Base-by-base conservation (phyloP, 2,797 vertebrate species). In the Phoebastria nigripes region DNA sequence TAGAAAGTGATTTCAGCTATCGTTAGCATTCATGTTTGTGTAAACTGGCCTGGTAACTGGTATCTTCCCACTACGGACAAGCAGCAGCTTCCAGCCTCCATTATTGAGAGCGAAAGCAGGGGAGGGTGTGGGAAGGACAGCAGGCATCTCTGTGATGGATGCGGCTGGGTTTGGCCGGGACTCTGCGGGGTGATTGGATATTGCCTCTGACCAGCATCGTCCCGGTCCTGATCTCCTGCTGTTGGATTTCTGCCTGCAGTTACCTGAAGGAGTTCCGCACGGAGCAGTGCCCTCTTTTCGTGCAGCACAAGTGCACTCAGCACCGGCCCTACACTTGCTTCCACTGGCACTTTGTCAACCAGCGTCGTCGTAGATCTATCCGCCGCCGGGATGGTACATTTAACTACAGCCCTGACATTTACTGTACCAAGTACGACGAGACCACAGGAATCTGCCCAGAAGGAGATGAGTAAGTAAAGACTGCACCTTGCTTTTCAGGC, bases 191-290 rank as follows among this genome's bases (percentile, higher is more conserved):
- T 11, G 70, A 0, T 31, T 6, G 29, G 37, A 0, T 21, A 1
- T 20, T 7, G 8, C 8, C 55, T 61, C 41, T 70, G 44, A 11
- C 54, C 42, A 7, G 52, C 58, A 4, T 41, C 37, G 37, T 37
- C 62, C 56, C 12, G 4, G n/a, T 12, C 54, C 89, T 52, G 9
- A 93, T 26, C 4, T 7, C 4, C 41, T 46, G 8, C 65, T 59
- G 16, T 63, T 5, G 92, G 69, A 8, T 71, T 74, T 95, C 4
- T 94, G 46, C 93, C 82, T 62, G 42, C 98, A 99, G 99, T 96
- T 99, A 99, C 98, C 98, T 99, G 97, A 99, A 99, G 97, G 99
- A 99, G 95, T 99, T 99, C 97, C 98, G 99, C 91, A 99, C 99
- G 0, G 99, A 99, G 97, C 99, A 99, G 98, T 99, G 99, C 93